These are phyloP conservation scores for Scomberomorus guttatus DNA, from an alignment of 2,797 vertebrate species.

Conservation along the genomic window DNA sequence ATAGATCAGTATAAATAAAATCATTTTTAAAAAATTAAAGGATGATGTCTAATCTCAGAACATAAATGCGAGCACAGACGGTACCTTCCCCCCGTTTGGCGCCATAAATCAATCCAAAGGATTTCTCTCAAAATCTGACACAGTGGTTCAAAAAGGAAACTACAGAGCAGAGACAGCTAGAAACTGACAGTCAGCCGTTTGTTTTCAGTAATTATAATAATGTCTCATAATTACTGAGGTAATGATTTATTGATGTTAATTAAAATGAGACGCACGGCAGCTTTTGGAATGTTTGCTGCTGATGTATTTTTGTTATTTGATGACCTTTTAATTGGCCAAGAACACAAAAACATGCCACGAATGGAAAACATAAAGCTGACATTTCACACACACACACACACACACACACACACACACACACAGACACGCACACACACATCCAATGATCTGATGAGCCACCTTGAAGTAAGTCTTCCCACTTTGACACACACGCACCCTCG, in stretches of 20 bases:
- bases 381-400: conserved; percentile 46
- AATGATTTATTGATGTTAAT: conserved; percentile 38
- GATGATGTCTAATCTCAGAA: no score
- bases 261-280: conserved; percentile 25
- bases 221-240: conserved; percentile 45
- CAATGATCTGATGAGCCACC: conserved; percentile 70
- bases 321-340: conserved; percentile 60
- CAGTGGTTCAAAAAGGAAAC: background rate
- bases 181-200: background rate
- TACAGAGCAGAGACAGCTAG: background rate
- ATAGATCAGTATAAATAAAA: no score
- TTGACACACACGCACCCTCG: conserved; percentile 73
- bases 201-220: conserved; percentile 42
- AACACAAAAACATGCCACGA: conserved; percentile 23
- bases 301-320: conserved; percentile 42
- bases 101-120: background rate
- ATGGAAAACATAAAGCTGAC: conserved; percentile 57
- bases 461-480: conserved; percentile 80
- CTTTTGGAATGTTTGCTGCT: conserved; percentile 10
- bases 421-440: conserved; percentile 33
- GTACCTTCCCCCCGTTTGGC: background rate
- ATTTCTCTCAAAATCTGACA: background rate
- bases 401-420: conserved; percentile 45
- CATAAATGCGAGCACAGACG: background rate
- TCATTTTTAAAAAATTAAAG: no score